Evolutionary conservation across 2,113 vertebrate genomes (phyloP).

Genomic region (Nestor notabilis): DNA sequence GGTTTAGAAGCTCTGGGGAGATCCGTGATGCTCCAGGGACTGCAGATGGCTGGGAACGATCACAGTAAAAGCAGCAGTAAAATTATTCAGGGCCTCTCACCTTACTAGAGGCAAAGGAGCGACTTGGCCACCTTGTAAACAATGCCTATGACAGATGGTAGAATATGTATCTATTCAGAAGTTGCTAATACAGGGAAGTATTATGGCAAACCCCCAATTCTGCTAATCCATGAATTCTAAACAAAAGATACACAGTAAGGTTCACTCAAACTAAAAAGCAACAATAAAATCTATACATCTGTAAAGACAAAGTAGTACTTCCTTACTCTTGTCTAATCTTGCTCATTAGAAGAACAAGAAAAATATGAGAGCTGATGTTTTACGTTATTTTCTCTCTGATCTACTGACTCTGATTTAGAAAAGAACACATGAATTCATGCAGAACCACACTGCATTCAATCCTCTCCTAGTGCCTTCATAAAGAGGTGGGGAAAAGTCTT

Average conservation of each 20-base stretch:
- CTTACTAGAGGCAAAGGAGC: background rate
- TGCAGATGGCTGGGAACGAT: slow-evolving; percentile 15
- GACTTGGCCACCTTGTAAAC: background rate
- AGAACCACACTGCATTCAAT: background rate
- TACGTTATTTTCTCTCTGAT: background rate
- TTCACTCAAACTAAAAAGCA: background rate
- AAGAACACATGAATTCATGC: background rate
- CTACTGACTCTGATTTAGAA: background rate
- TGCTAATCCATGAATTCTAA: background rate
- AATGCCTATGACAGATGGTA: background rate
- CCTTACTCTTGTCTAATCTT: background rate
- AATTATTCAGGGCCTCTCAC: background rate
- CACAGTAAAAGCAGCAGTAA: background rate
- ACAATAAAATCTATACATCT: background rate
- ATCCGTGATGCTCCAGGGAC: background rate
- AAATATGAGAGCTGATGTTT: background rate
- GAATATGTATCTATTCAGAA: background rate
- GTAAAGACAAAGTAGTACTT: background rate
- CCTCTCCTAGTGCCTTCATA: background rate
- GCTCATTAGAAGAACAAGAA: background rate
- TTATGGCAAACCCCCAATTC: background rate
- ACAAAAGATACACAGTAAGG: background rate
- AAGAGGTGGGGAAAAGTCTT: background rate
- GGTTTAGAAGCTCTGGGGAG: background rate
- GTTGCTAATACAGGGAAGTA: background rate